A percentile compares a stretch with the other conserved stretches of the same genome.
Conservation (phyloP, 1,140 invertebrate species). For the Pissodes strobi region DNA sequence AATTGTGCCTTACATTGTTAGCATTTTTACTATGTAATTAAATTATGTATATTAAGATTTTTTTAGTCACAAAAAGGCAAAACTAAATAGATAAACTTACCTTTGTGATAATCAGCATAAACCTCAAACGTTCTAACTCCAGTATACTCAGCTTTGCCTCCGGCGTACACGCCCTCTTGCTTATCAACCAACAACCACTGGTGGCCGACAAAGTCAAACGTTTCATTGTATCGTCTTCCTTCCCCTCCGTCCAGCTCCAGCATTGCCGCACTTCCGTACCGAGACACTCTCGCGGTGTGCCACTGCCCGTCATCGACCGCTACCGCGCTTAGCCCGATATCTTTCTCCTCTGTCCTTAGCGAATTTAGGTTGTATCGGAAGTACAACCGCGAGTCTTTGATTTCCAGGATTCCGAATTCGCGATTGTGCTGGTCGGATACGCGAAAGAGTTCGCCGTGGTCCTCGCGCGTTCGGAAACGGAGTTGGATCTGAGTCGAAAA, state of each 20-base stretch:
- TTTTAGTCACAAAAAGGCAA: too few species aligned
- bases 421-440: slow-evolving; percentile 93
- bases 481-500: slow-evolving; percentile 92
- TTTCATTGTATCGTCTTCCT: slow-evolving; percentile 92
- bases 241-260: slow-evolving; percentile 94
- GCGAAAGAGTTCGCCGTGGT: slow-evolving; percentile 87
- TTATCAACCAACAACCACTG: slow-evolving; percentile 92
- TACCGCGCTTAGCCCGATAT: slow-evolving; percentile 88
- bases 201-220: slow-evolving; percentile 87
- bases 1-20: too few species aligned
- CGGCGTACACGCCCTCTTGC: slow-evolving; percentile 92
- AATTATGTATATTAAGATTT: too few species aligned
- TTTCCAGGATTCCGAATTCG: slow-evolving; percentile 93
- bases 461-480: slow-evolving; percentile 89
- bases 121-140: slow-evolving; percentile 91
- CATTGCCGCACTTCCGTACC: slow-evolving; percentile 92
- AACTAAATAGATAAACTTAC: too few species aligned
- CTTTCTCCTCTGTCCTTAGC: slow-evolving; percentile 82
- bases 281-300: slow-evolving; percentile 88
- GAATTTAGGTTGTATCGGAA: slow-evolving; percentile 94
- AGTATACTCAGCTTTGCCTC: slow-evolving; percentile 93
- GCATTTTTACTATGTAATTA: too few species aligned
- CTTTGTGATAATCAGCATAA: slow-evolving; percentile 93
- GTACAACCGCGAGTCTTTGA: slow-evolving; percentile 85
- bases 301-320: slow-evolving; percentile 95